phyloP scores from a whole-genome alignment of 2,797 vertebrate genomes.

The Schizopygopsis malacanthus region DNA sequence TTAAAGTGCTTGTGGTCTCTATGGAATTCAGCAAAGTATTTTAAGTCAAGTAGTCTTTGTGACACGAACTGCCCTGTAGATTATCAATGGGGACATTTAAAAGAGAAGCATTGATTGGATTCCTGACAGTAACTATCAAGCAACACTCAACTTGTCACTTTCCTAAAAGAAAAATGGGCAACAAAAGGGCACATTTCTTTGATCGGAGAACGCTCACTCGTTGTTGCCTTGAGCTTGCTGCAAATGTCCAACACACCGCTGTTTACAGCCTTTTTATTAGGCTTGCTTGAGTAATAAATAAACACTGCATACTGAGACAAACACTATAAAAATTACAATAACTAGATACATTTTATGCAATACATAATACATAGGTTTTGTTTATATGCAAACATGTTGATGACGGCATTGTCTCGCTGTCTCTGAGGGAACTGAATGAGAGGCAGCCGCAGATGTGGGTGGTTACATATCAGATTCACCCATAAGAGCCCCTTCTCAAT shows the following conservation, averaged over 20 bases:
- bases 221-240: slow-evolving; percentile 5
- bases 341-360: not conserved
- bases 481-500: slow-evolving; percentile 67
- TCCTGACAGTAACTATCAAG: slow-evolving; percentile 25
- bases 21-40: not conserved
- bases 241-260: slow-evolving; percentile 5
- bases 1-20: not conserved
- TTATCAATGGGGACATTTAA: not conserved
- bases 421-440: slow-evolving; percentile 42
- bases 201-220: not conserved
- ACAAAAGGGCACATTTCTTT: slow-evolving; percentile 14
- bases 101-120: not conserved
- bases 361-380: not conserved
- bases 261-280: slow-evolving; percentile 21
- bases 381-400: slow-evolving; percentile 12
- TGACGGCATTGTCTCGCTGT: not conserved
- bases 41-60: not conserved
- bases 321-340: not conserved
- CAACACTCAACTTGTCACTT: slow-evolving; percentile 7
- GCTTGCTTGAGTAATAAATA: not conserved
- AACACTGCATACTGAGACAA: not conserved
- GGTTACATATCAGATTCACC: slow-evolving; percentile 55
- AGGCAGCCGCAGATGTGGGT: slow-evolving; percentile 52
- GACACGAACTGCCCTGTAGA: not conserved
- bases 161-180: slow-evolving; percentile 14